Evolutionary conservation across 2,888 invertebrate species (phyloP), one percentile per base, ranked within the genome.

Genomic region (Pseudolycoriella hygida): DNA sequence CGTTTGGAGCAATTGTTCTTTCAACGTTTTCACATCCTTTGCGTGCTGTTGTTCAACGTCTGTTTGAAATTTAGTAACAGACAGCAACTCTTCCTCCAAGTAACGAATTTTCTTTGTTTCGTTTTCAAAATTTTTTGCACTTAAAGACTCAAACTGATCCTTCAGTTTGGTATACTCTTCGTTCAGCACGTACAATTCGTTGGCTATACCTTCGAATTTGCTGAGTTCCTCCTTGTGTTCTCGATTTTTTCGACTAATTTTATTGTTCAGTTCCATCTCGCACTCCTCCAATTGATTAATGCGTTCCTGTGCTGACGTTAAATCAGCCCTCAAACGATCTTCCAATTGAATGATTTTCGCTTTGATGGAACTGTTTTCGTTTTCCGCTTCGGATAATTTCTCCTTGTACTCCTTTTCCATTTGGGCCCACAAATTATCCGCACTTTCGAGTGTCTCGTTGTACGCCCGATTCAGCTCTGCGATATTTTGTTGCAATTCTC

Each of bases 371-470:
- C 55, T 53, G 55, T 73, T 71, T 8, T 66, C 67, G 3, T 60
- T 56, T 40, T 68, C 59, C 34, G 69, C 66, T 15, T 71, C 69
- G 39, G 70, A 61, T 31, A 77, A 71, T 52, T 69, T 72, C 53
- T 67, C 68, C 58, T 76, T 76, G 53, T 76, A 77, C 1, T 73
- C 72, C 8, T 70, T 69, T 55, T 76, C 78, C 68, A 78, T 70
- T 54, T 77, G 77, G 0, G 75, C 72, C 75, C 80, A 80, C 63
- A 79, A 72, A 48, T 78, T 75, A 50, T 81, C 80, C 0, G 80
- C 79, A 47, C 78, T 75, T 46, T 79, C 76, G 56, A 83, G 59
- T 54, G 80, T 80, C 55, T 77, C 76, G 53, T 79, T 68, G 54
- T 81, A 81, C 0, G 78, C 74, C 2, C 74, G 65, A 56, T 76